These are phyloP conservation scores for Luperina nickerlii DNA, from an alignment of 2,888 invertebrate genomes.

Conservation along the genomic window DNA sequence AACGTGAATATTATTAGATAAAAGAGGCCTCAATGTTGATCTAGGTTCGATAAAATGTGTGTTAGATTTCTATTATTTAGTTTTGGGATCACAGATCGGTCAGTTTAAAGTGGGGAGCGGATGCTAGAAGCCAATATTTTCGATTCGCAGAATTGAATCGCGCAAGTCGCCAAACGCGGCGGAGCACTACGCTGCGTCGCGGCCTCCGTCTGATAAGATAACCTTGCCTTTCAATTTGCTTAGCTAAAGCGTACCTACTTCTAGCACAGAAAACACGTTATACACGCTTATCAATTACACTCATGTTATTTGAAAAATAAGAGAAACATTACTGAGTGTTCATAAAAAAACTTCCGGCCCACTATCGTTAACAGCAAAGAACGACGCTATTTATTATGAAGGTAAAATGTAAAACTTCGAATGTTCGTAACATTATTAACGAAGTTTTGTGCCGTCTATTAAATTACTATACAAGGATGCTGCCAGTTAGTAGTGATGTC, in stretches of 20 bases:
- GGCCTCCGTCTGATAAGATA: slow-evolving; percentile 88
- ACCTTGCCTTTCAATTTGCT: slow-evolving; percentile 89
- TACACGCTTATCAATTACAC: slow-evolving; percentile 77
- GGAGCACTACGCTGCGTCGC: slow-evolving; percentile 70
- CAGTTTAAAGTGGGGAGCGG: slow-evolving; percentile 34
- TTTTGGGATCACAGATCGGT: slow-evolving; percentile 26
- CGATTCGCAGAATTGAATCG: slow-evolving; percentile 73
- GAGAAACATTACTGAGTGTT: slow-evolving; percentile 47
- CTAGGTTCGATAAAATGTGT: slow-evolving; percentile 8
- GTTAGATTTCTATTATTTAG: slow-evolving; percentile 31
- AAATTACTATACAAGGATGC: slow-evolving; percentile 46
- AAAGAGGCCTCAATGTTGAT: slow-evolving; percentile 31
- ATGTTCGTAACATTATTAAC: no score
- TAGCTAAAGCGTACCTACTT: slow-evolving; percentile 75
- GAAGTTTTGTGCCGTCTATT: slow-evolving; percentile 29
- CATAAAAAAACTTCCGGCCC: slow-evolving; percentile 41
- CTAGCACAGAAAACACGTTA: slow-evolving; percentile 72
- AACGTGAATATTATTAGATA: slow-evolving; percentile 36
- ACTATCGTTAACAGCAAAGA: slow-evolving; percentile 67
- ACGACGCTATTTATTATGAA: slow-evolving; percentile 53
- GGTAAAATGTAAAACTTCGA: slow-evolving; percentile 42
- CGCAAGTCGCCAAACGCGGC: slow-evolving; percentile 69
- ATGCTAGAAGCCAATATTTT: slow-evolving; percentile 57
- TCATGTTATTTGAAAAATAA: slow-evolving; percentile 42
- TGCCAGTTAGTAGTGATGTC: slow-evolving; percentile 50